Conservation (phyloP, 2,113 vertebrate genomes). For the Sminthopsis crassicaudata region DNA sequence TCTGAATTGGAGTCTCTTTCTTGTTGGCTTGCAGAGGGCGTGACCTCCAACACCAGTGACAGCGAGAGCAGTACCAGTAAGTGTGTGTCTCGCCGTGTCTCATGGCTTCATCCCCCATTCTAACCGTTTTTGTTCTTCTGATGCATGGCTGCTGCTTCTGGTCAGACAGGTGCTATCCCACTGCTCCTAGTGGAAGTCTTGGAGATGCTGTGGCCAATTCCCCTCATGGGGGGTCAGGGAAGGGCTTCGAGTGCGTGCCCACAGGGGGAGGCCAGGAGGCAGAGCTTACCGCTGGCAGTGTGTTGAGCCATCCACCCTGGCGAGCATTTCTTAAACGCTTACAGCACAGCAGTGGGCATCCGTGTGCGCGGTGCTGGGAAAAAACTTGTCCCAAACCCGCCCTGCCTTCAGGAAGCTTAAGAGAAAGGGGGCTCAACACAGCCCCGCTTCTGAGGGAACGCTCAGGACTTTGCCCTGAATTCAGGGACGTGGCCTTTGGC, state of each 20-base stretch:
- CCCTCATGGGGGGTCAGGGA: not conserved
- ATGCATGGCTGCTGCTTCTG: slow-evolving; percentile 57
- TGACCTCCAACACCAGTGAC: slow-evolving; percentile 99
- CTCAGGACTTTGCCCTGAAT: not conserved
- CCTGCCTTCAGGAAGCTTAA: not conserved
- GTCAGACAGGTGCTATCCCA: slow-evolving; percentile 74
- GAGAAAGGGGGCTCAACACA: not conserved
- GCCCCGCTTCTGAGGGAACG: not conserved
- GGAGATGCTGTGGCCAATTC: slow-evolving; percentile 71
- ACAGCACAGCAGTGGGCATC: not conserved
- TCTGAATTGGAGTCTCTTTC: slow-evolving; percentile 83
- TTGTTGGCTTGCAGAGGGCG: slow-evolving; percentile 93
- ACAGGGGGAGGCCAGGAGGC: not conserved
- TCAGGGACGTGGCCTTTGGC: too few species aligned
- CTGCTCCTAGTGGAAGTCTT: slow-evolving; percentile 62
- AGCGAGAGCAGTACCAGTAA: slow-evolving; percentile 99
- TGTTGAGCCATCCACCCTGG: not conserved
- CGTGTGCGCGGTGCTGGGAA: not conserved
- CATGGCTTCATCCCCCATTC: slow-evolving; percentile 15
- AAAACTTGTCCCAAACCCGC: not conserved
- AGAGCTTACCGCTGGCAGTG: not conserved
- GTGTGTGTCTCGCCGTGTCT: slow-evolving; percentile 81
- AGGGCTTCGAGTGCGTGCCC: too few species aligned
- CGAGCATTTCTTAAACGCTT: too few species aligned
- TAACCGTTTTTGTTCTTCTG: slow-evolving; percentile 65